Conservation (phyloP, 2,113 vertebrate species). For the Anoplopoma fimbria region DNA sequence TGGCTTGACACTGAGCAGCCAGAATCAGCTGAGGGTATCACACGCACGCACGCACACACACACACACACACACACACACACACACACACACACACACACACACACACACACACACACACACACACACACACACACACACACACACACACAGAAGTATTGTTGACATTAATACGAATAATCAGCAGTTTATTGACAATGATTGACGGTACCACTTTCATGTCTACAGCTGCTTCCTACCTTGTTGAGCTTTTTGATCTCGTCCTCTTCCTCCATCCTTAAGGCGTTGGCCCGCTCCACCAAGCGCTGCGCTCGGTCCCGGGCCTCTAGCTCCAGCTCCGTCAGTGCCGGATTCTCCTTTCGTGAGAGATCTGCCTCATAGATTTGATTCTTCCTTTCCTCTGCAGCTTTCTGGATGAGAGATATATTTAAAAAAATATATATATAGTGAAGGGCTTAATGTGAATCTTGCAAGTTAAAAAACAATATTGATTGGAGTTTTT, state of each 20-base stretch:
- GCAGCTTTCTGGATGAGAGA: conserved; percentile 75
- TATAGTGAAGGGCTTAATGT: neutral
- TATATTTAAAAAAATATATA: too few relatives aligned
- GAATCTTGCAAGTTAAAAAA: neutral
- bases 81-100: conserved; percentile 33
- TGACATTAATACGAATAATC: neutral
- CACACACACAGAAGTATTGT: conserved; percentile 2
- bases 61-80: conserved; percentile 26
- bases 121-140: conserved; percentile 8
- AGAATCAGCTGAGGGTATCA: conserved; percentile 84
- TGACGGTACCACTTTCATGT: neutral
- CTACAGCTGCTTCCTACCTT: conserved; percentile 77
- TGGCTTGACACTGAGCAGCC: conserved; percentile 89
- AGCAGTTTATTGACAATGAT: neutral
- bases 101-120: conserved; percentile 25
- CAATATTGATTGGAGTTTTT: neutral
- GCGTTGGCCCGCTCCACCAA: conserved; percentile 82
- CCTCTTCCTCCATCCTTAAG: conserved; percentile 89
- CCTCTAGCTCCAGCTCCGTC: conserved; percentile 86
- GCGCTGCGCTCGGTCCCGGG: conserved; percentile 79
- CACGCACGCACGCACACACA: conserved; percentile 5
- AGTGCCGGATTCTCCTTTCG: conserved; percentile 78
- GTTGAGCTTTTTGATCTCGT: conserved; percentile 88
- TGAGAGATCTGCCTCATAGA: conserved; percentile 80
- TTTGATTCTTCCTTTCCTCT: conserved; percentile 80